Evolutionary conservation across 2,888 invertebrate species (phyloP).

Genomic region (Lasioglossum figueresi): DNA sequence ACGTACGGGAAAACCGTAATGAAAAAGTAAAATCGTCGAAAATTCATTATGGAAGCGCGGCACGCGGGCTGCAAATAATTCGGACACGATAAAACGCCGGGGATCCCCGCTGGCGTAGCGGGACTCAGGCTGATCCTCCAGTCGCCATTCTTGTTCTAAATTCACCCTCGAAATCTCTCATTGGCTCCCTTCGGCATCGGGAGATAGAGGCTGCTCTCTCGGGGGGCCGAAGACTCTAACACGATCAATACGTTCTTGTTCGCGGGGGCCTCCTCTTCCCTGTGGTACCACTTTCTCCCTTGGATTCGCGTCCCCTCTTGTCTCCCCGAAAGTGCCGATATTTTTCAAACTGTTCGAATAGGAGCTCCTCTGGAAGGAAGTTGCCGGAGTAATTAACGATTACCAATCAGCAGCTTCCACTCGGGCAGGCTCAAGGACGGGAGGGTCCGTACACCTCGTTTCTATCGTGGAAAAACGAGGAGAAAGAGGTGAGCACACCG

Average conservation of each 20-base stretch:
- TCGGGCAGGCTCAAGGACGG: constrained; percentile 64
- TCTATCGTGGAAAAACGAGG: constrained; percentile 38
- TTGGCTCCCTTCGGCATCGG: constrained; percentile 41
- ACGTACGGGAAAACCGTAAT: neutral
- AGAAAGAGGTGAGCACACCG: constrained; percentile 48
- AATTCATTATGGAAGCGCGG: constrained; percentile 3
- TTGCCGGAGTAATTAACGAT: constrained; percentile 75
- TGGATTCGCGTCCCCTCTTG: neutral
- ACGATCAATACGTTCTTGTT: constrained; percentile 59
- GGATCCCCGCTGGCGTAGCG: neutral
- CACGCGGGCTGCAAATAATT: neutral
- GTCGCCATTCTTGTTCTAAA: constrained; percentile 57
- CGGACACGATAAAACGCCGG: constrained; percentile 1
- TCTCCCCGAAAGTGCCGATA: constrained; percentile 46
- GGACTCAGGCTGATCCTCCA: constrained; percentile 41
- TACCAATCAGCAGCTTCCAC: constrained; percentile 75
- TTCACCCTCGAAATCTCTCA: constrained; percentile 54
- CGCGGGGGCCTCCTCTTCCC: constrained; percentile 30
- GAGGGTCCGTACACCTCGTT: constrained; percentile 43
- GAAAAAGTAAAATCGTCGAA: constrained; percentile 15
- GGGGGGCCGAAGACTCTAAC: constrained; percentile 55
- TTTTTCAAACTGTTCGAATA: constrained; percentile 58
- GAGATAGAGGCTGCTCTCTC: constrained; percentile 31
- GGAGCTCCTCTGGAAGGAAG: constrained; percentile 63
- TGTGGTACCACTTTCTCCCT: constrained; percentile 38